Conservation (phyloP, 2,797 vertebrate genomes). For the Lateolabrax maculatus region DNA sequence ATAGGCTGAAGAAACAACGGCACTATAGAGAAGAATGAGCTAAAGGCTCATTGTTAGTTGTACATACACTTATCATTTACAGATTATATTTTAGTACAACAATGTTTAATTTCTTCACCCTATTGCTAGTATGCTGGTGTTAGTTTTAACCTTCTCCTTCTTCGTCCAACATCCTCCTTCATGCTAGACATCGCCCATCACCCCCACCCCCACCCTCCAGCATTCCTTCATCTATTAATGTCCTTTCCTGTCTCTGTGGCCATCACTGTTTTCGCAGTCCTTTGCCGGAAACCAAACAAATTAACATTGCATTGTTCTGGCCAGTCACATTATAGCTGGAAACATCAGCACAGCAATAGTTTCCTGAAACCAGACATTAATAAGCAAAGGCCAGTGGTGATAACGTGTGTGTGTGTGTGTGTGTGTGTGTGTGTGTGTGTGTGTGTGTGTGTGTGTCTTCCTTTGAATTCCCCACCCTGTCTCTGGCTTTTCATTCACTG, state of each 20-base stretch:
- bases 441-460: conserved; percentile 9
- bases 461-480: conserved; percentile 12
- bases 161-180: conserved; percentile 48
- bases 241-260: conserved; percentile 75
- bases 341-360: conserved; percentile 91
- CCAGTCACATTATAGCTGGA: conserved; percentile 90
- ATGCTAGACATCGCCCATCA: conserved; percentile 6
- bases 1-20: too few species aligned
- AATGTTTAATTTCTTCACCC: neutral
- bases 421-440: conserved; percentile 18
- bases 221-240: conserved; percentile 78
- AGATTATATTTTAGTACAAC: neutral
- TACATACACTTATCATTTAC: neutral
- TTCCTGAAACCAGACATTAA: conserved; percentile 91
- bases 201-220: neutral
- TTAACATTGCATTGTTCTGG: conserved; percentile 78
- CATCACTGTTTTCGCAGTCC: conserved; percentile 77
- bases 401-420: conserved; percentile 13
- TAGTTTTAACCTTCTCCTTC: conserved; percentile 29
- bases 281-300: conserved; percentile 78
- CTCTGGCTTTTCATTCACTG: conserved; percentile 7
- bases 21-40: neutral
- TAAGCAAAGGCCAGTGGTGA: conserved; percentile 64
- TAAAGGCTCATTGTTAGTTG: neutral
- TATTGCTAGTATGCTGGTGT: neutral